Conservation (phyloP, 2,797 vertebrate genomes). For the Anguilla megastoma region DNA sequence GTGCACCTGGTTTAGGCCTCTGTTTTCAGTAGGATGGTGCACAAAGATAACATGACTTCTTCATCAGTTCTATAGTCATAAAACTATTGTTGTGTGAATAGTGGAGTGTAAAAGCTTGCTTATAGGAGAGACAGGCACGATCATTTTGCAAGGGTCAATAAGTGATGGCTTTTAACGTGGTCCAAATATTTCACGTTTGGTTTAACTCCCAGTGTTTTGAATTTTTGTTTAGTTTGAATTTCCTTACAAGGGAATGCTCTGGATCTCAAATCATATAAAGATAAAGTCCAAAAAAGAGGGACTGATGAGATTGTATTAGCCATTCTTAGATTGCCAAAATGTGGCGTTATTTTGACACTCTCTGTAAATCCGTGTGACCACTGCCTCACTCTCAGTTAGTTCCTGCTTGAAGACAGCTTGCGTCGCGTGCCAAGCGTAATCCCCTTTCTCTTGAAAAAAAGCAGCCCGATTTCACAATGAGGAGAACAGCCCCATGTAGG, state of each 20-base stretch:
- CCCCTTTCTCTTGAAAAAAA: conserved; percentile 31
- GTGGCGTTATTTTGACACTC: not conserved
- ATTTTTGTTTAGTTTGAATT: conserved; percentile 1
- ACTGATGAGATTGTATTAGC: not conserved
- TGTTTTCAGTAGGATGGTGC: too few relatives aligned
- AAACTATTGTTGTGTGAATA: not conserved
- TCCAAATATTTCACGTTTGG: not conserved
- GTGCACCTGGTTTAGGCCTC: too few relatives aligned
- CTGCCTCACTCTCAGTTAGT: not conserved
- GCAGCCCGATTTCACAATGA: conserved; percentile 31
- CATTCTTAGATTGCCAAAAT: not conserved
- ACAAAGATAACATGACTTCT: not conserved
- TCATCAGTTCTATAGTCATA: not conserved
- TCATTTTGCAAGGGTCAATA: not conserved
- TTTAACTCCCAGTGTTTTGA: not conserved
- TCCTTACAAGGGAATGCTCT: conserved; percentile 1
- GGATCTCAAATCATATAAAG: not conserved
- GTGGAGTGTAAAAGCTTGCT: not conserved
- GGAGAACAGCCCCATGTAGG: conserved; percentile 26
- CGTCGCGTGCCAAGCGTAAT: conserved; percentile 16
- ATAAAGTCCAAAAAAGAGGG: not conserved
- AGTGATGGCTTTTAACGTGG: not conserved
- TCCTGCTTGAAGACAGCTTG: not conserved
- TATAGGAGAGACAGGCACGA: not conserved
- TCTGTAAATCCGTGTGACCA: not conserved